Conservation (phyloP, 2,888 invertebrate genomes). For the Pardosa pseudoannulata region DNA sequence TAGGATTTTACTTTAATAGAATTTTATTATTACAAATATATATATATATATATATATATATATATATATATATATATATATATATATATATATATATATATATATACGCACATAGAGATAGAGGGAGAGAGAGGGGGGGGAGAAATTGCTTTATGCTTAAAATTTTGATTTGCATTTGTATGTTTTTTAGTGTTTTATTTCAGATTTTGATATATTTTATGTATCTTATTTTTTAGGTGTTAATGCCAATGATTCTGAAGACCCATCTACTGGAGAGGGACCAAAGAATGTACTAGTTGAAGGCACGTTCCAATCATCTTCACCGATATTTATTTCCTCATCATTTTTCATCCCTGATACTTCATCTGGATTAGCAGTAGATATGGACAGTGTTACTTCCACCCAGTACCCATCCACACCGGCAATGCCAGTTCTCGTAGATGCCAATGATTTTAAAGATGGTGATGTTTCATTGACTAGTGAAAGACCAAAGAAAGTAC, state of each 20-base stretch:
- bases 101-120: no score
- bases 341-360: constrained; percentile 17
- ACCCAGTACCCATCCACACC: constrained; percentile 23
- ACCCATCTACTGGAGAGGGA: not conserved
- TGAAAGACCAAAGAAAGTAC: not conserved
- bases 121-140: no score
- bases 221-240: not conserved
- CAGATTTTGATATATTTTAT: no score
- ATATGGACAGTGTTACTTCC: not conserved
- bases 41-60: no score
- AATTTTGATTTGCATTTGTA: no score
- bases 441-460: not conserved
- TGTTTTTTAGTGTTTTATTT: no score
- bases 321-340: constrained; percentile 18
- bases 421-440: not conserved
- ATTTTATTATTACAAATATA: no score
- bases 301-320: not conserved
- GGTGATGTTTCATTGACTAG: not conserved
- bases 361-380: not conserved
- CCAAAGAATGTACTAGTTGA: not conserved
- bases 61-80: no score
- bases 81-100: no score
- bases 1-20: no score
- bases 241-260: not conserved
- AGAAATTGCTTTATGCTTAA: no score